Conservation (phyloP, 2,888 invertebrate genomes). For the Cephus rjabovi region DNA sequence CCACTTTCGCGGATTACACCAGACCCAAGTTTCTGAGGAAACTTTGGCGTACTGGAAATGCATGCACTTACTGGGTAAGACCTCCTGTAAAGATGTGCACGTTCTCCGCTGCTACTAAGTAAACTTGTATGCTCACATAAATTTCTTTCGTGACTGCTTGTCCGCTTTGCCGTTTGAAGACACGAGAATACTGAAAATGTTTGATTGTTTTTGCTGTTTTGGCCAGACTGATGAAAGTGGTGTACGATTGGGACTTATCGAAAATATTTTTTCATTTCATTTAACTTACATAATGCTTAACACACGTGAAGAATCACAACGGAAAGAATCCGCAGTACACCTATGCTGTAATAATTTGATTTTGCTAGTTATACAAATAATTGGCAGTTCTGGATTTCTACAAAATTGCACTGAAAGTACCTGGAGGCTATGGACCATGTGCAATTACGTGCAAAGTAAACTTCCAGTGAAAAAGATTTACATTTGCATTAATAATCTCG, state of each 20-base stretch:
- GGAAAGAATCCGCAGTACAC: not conserved
- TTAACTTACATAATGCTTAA: not conserved
- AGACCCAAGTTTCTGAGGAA: slow-evolving; percentile 23
- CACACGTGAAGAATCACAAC: not conserved
- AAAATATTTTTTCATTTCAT: not conserved
- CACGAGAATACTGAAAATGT: not conserved
- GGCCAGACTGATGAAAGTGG: too few species aligned
- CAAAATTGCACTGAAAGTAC: not conserved
- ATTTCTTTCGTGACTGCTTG: not conserved
- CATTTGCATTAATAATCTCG: slow-evolving; percentile 22
- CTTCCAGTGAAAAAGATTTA: slow-evolving; percentile 35
- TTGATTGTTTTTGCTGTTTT: not conserved
- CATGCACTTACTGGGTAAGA: slow-evolving; percentile 1
- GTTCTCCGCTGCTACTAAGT: not conserved
- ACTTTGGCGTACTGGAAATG: slow-evolving; percentile 4
- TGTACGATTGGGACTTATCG: too few species aligned
- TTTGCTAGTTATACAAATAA: not conserved
- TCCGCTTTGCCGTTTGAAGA: not conserved
- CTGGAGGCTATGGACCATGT: slow-evolving; percentile 36
- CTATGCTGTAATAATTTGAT: not conserved
- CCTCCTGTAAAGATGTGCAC: not conserved
- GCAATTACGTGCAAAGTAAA: slow-evolving; percentile 37
- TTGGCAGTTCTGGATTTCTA: not conserved
- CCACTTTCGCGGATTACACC: slow-evolving; percentile 33
- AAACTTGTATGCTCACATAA: not conserved